Evolutionary conservation across 2,113 vertebrate species (phyloP), one percentile per base, ranked within the genome.

Genomic region (Anarhynchus alexandrinus): DNA sequence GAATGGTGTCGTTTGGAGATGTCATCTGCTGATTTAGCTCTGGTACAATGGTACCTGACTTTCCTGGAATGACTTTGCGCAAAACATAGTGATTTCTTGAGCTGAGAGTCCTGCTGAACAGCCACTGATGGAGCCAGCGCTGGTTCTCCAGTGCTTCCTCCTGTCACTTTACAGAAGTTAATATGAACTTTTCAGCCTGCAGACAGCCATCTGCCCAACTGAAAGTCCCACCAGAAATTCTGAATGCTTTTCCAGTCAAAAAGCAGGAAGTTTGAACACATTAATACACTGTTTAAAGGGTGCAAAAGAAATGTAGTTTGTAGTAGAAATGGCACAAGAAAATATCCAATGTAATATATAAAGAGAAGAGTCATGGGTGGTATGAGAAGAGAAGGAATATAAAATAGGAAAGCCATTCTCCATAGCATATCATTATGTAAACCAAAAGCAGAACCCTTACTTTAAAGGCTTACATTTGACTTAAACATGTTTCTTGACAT

Each of bases 361-460:
- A 91, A 66, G 58, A 64, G 82, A 88, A 82, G 61, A 94, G 52
- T 86, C 88, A 91, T 82, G 77, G 66, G 77, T 62, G 11, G 80
- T 77, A 26, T 88, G 67, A 78, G 74, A 65, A 81, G 36, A 21
- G 54, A 93, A 84, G 40, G 57, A 92, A 79, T 81, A 88, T 87
- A 94, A 96, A 91, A 89, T 79, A 91, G 52, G 86, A 95, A 95
- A 84, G 65, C 30, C 82, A 54, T 84, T 89, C 81, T 94, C 42
- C 43, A 51, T 40, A 88, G 66, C 30, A 17, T 91, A 71, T 92
- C 40, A 95, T 96, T 97, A 96, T 69, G 57, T 85, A 93, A 96
- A 96, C 86, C 93, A 93, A 95, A 96, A 96, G 43, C 86, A 91
- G 77, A 95, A 79, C 73, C 65, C 62, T 72, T 88, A 32, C 65